These are phyloP conservation scores for Nycteola revayana DNA, from an alignment of 2,888 invertebrate genomes.

Conservation along the genomic window DNA sequence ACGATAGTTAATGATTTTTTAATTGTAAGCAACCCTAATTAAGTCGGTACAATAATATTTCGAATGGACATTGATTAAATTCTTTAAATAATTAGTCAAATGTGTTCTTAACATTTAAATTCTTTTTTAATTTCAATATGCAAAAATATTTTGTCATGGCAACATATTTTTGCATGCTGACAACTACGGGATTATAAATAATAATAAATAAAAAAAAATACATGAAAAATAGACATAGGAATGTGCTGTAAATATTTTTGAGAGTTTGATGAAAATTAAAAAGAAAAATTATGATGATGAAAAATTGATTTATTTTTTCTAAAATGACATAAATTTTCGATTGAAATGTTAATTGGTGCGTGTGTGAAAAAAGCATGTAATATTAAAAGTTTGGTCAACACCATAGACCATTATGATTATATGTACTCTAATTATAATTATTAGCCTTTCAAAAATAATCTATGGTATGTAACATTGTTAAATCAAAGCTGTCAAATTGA, in stretches of 20 bases:
- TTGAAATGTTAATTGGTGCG: constrained; percentile 42
- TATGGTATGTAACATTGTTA: too few relatives aligned
- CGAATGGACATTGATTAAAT: constrained; percentile 32
- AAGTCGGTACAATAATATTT: constrained; percentile 30
- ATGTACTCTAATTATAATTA: too few relatives aligned
- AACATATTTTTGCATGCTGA: constrained; percentile 26
- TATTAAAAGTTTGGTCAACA: constrained; percentile 53
- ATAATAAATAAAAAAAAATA: constrained; percentile 35
- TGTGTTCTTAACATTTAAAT: constrained; percentile 43
- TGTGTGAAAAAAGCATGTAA: constrained; percentile 37
- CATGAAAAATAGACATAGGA: constrained; percentile 47
- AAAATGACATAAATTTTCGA: constrained; percentile 45
- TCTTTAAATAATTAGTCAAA: constrained; percentile 47
- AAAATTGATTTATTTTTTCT: constrained; percentile 60
- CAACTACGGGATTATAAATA: constrained; percentile 23
- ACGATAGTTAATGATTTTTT: constrained; percentile 40
- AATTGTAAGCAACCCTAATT: constrained; percentile 38
- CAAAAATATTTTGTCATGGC: constrained; percentile 13
- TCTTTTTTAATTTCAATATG: constrained; percentile 15
- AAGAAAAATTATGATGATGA: constrained; percentile 23
- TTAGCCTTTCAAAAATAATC: too few relatives aligned
- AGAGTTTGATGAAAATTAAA: constrained; percentile 36
- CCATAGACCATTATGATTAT: constrained; percentile 30
- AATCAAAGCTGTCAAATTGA: too few relatives aligned
- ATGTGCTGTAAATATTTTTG: constrained; percentile 57